These are phyloP conservation scores for Drosophila histrio DNA, from an alignment of 2,888 invertebrate genomes.

Conservation along the genomic window DNA sequence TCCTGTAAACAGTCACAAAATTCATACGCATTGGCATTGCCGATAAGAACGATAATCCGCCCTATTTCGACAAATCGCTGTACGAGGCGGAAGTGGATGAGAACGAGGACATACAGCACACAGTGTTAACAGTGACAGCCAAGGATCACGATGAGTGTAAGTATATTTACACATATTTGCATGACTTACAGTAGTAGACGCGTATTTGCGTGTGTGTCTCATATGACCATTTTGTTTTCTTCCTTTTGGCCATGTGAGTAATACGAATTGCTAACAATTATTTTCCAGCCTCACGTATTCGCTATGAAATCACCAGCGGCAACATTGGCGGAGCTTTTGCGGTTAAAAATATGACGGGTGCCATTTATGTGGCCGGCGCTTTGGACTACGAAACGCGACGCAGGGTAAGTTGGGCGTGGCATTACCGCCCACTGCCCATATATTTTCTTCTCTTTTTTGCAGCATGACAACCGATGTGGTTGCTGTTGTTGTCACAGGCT, in stretches of 20 bases:
- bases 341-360: slow-evolving; percentile 99
- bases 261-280: slow-evolving; percentile 46
- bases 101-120: slow-evolving; percentile 98
- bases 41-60: slow-evolving; percentile 99
- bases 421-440: neutral
- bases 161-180: slow-evolving; percentile 84
- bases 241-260: slow-evolving; percentile 15
- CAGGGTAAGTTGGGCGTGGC: slow-evolving; percentile 89
- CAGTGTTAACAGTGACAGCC: slow-evolving; percentile 98
- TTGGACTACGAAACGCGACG: slow-evolving; percentile 98
- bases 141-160: slow-evolving; percentile 99
- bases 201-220: neutral
- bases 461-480: slow-evolving; percentile 19
- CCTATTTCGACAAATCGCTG: slow-evolving; percentile 97
- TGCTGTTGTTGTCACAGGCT: slow-evolving; percentile 14
- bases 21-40: slow-evolving; percentile 99
- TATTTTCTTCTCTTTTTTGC: slow-evolving; percentile 15
- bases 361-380: slow-evolving; percentile 98
- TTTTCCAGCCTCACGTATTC: slow-evolving; percentile 96
- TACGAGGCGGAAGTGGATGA: slow-evolving; percentile 99
- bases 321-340: slow-evolving; percentile 99
- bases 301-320: slow-evolving; percentile 99
- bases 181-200: slow-evolving; percentile 1
- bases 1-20: slow-evolving; percentile 92
- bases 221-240: neutral